Base-by-base conservation (phyloP, 2,888 invertebrate species). In the Nephrotoma appendiculata region DNA sequence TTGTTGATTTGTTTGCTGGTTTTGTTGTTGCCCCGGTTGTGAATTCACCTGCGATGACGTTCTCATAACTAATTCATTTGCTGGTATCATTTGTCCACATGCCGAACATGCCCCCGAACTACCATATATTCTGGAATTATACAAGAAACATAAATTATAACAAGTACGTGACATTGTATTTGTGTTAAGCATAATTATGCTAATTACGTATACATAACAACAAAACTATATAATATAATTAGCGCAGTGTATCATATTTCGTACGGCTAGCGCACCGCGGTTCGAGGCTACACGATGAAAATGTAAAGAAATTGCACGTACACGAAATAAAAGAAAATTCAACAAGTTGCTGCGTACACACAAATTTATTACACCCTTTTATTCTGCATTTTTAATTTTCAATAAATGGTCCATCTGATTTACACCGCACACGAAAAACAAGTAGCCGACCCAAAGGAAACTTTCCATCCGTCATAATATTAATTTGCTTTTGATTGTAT, bases 61-160 rank as follows among this genome's bases (percentile, higher is more conserved):
- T 92, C 97, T 94, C 96, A 98, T 98, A 90, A 98, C 98, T 92
- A 97, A 95, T 92, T 98, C 98, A 92, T 95, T 96, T 90, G 98
- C 96, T 87, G 98, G 97, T 92, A 98, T 98, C 91, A 95, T 95
- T 93, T 96, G 97, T 89, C 97, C 96, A 93, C 98, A 98, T 91
- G 96, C 96, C 91, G 96, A 95, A 93, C 98, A 98, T 90, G 96
- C 96, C 89, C 98, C 98, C 89, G 96, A 95, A 90, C 94, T 95
- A 87, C 98, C 98, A 92, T 97, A 98, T 94, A 98, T 94, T 94
- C 98, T 98, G 95, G 87, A 92, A 92, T 86, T 12, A 83, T n/a
- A 85, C 5, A 43, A 12, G 45, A 45, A 85, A 71, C 31, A 71
- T 31, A 19, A 71, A 71, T 31, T 11, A 71, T 31, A 71, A 71